Evolutionary conservation across 2,113 vertebrate genomes (phyloP).

Genomic region (Manacus vitellinus): DNA sequence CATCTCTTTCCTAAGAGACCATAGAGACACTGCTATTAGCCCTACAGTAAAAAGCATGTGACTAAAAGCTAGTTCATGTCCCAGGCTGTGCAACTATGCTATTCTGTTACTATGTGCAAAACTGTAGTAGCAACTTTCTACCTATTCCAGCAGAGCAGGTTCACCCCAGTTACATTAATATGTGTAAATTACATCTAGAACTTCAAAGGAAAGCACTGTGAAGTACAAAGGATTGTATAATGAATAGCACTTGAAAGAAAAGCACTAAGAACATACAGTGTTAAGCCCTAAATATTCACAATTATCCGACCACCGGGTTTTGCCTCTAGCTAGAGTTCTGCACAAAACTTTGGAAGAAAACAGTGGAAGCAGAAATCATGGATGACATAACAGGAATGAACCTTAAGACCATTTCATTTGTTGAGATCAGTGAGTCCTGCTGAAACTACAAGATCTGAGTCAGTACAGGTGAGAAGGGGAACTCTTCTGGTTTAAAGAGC

Average conservation of each 20-base stretch:
- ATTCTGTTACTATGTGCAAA: not conserved
- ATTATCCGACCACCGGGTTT: not conserved
- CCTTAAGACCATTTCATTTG: not conserved
- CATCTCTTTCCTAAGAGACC: not conserved
- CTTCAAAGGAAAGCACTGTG: not conserved
- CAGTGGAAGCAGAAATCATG: not conserved
- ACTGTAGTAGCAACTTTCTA: not conserved
- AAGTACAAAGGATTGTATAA: not conserved
- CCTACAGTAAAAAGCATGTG: not conserved
- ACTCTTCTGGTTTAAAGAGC: not conserved
- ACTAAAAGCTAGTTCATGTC: not conserved
- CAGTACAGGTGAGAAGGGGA: not conserved
- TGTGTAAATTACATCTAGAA: not conserved
- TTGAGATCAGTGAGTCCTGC: not conserved
- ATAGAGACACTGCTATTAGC: not conserved
- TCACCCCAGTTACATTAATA: not conserved
- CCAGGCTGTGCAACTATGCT: not conserved
- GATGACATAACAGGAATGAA: not conserved
- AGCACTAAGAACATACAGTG: not conserved
- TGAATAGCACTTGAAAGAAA: not conserved
- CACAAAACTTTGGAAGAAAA: not conserved
- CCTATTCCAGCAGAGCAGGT: not conserved
- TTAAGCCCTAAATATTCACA: not conserved
- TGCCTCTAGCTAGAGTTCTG: not conserved
- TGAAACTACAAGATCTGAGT: not conserved